A percentile compares a stretch with the other conserved stretches of the same genome.
phyloP scores from a whole-genome alignment of 2,888 invertebrate species.

The Clistopyga incitator region DNA sequence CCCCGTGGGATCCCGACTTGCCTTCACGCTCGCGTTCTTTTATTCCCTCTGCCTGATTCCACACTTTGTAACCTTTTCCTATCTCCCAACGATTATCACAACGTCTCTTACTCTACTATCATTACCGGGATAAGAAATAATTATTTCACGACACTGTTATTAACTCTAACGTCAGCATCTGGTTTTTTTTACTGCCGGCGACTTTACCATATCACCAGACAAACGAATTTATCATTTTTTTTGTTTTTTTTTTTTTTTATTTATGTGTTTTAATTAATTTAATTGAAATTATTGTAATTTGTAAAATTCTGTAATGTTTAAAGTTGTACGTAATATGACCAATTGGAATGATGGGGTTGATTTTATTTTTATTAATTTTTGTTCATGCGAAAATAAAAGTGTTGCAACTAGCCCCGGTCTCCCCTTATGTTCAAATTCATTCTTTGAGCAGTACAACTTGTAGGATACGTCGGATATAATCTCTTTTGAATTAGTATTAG shows the following conservation, averaged over 20 bases:
- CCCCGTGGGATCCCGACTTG: conserved; percentile 73
- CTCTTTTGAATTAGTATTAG: conserved; percentile 29
- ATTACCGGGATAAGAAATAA: neutral
- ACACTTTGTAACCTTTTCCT: conserved; percentile 12
- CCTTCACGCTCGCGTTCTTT: conserved; percentile 10
- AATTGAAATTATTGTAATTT: no score
- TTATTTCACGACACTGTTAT: neutral
- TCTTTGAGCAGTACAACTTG: neutral
- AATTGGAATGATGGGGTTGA: no score
- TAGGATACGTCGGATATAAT: conserved; percentile 13
- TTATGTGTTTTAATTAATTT: no score
- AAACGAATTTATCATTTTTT: no score
- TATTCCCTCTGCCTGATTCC: neutral
- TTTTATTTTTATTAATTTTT: no score
- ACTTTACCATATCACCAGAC: no score
- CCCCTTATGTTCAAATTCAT: neutral
- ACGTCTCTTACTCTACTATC: conserved; percentile 1
- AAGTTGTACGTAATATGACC: no score
- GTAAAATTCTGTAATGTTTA: no score
- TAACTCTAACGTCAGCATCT: neutral
- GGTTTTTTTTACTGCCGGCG: no score
- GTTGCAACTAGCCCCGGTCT: no score
- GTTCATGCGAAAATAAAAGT: no score
- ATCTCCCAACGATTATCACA: conserved; percentile 9
- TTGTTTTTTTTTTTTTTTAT: no score